Evolutionary conservation across 1,140 invertebrate genomes (phyloP).

Genomic region (Euwallacea similis): DNA sequence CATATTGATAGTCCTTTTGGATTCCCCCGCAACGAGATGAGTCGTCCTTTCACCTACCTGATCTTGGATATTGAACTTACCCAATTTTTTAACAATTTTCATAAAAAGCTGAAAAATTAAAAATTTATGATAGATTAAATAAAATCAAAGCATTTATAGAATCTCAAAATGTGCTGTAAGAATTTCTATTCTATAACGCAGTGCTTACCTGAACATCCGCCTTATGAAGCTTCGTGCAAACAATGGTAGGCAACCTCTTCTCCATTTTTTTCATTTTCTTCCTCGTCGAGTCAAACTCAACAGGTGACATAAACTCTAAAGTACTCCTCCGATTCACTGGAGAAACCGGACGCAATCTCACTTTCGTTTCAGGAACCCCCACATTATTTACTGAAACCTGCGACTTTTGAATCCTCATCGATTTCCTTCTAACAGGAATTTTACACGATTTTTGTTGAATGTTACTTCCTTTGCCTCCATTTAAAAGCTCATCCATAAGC

Average conservation of each 20-base stretch:
- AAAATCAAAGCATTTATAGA: not conserved
- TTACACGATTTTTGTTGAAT: not conserved
- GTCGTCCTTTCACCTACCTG: constrained; percentile 57
- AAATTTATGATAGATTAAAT: not conserved
- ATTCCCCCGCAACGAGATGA: constrained; percentile 58
- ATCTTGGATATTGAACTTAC: constrained; percentile 55
- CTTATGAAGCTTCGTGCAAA: constrained; percentile 49
- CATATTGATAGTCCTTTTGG: constrained; percentile 60
- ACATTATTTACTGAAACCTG: not conserved
- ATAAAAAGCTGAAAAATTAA: constrained; percentile 36
- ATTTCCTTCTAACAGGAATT: constrained; percentile 22
- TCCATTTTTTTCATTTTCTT: constrained; percentile 35
- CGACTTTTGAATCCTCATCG: constrained; percentile 16
- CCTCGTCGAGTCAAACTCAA: constrained; percentile 26
- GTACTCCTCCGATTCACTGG: constrained; percentile 44
- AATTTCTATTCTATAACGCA: not conserved
- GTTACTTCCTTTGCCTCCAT: not conserved
- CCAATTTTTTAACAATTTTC: constrained; percentile 56
- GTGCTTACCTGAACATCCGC: constrained; percentile 41
- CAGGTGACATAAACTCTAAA: constrained; percentile 42
- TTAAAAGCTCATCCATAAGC: constrained; percentile 19
- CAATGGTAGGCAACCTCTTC: constrained; percentile 43
- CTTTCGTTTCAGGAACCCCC: not conserved
- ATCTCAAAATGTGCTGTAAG: not conserved
- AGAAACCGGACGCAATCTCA: not conserved